Percentiles rank a stretch among this genome's conserved stretches.
These are phyloP conservation scores for Agrilus planipennis DNA, from an alignment of 1,140 invertebrate genomes.

Conservation along the genomic window DNA sequence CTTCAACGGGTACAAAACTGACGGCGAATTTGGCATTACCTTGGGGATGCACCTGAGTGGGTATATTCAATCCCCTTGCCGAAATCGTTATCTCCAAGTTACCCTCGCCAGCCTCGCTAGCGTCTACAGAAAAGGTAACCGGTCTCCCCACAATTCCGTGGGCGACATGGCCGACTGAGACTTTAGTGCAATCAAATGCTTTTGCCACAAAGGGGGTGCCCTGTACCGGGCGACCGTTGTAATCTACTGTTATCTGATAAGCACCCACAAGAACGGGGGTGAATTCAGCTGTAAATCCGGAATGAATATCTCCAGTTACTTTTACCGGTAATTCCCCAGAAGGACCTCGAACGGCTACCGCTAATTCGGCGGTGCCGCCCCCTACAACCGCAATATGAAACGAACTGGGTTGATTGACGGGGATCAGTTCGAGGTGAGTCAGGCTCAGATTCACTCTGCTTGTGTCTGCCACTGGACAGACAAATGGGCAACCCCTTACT, in stretches of 20 bases:
- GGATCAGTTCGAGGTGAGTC: conserved; percentile 72
- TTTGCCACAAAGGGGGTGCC: conserved; percentile 88
- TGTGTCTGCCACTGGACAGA: conserved; percentile 69
- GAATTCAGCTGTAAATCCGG: conserved; percentile 82
- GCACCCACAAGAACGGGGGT: conserved; percentile 80
- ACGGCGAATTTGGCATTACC: conserved; percentile 84
- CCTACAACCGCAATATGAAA: conserved; percentile 85
- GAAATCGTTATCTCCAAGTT: conserved; percentile 96
- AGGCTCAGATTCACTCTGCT: conserved; percentile 68
- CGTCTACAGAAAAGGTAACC: conserved; percentile 90
- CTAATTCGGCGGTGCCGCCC: conserved; percentile 72
- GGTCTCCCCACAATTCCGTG: conserved; percentile 70
- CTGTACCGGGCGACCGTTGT: conserved; percentile 75
- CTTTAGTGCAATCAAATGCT: conserved; percentile 82
- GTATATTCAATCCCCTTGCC: conserved; percentile 84
- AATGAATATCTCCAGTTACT: conserved; percentile 76
- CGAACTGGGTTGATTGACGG: conserved; percentile 73
- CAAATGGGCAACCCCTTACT: conserved; percentile 84
- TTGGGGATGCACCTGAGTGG: conserved; percentile 94
- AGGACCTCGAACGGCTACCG: conserved; percentile 74
- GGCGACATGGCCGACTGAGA: conserved; percentile 73
- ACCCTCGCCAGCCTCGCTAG: conserved; percentile 91
- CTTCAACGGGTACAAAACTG: conserved; percentile 87
- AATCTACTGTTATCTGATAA: conserved; percentile 68
- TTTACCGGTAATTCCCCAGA: conserved; percentile 72